Percentiles rank a stretch among this genome's conserved stretches.
phyloP scores from a whole-genome alignment of 2,797 vertebrate genomes.

The Momotus momota region DNA sequence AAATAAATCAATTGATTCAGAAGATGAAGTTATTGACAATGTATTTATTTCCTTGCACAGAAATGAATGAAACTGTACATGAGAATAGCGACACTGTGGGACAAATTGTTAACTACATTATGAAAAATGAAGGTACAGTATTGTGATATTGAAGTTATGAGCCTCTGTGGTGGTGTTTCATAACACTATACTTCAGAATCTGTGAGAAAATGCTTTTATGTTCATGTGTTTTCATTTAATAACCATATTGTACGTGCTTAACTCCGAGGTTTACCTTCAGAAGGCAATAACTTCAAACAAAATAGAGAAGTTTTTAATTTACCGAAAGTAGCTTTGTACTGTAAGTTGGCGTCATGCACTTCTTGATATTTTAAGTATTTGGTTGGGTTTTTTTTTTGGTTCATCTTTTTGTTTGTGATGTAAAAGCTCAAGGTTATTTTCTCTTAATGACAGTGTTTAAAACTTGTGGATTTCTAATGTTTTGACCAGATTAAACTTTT shows the following conservation, averaged over 20 bases:
- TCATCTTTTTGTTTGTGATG: background rate
- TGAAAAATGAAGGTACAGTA: slow-evolving; percentile 95
- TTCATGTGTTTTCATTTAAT: background rate
- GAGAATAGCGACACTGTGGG: slow-evolving; percentile 94
- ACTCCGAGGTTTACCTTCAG: background rate
- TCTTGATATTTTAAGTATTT: background rate
- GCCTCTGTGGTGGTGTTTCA: background rate
- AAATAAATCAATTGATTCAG: background rate
- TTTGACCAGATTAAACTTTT: background rate
- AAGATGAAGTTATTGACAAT: background rate
- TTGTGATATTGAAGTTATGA: background rate
- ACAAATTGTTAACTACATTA: slow-evolving; percentile 93
- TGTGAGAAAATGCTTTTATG: background rate
- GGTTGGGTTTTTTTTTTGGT: rapidly evolving
- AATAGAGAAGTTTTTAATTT: background rate
- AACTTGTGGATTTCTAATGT: background rate
- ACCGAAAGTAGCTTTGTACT: background rate
- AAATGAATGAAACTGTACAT: slow-evolving; percentile 88
- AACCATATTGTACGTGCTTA: background rate
- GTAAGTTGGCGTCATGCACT: background rate
- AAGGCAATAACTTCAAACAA: background rate
- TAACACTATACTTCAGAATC: background rate
- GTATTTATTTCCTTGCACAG: slow-evolving; percentile 77
- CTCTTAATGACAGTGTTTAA: background rate
- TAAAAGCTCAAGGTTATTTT: background rate